Percentiles rank a stretch among this genome's conserved stretches.
phyloP scores from a whole-genome alignment of 2,113 vertebrate genomes.

The Centropus bengalensis region DNA sequence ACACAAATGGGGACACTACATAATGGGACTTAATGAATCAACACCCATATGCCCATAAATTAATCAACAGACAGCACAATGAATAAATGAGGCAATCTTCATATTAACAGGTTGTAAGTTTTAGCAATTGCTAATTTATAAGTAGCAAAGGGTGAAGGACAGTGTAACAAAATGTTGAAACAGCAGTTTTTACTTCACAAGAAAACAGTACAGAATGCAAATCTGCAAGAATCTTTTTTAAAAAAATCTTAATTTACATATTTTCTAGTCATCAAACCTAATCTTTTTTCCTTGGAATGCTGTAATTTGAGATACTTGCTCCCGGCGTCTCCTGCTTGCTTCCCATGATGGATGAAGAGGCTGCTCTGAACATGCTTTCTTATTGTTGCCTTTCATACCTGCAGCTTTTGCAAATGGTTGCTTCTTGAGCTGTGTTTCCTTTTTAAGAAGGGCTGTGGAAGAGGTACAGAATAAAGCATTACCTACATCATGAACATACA shows the following conservation, averaged over 20 bases:
- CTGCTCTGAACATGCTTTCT: constrained; percentile 65
- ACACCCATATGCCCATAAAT: neutral
- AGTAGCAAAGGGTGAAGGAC: neutral
- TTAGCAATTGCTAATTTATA: neutral
- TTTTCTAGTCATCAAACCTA: constrained; percentile 85
- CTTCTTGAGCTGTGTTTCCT: constrained; percentile 43
- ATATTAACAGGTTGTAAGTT: neutral
- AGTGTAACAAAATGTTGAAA: neutral
- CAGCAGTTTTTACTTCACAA: neutral
- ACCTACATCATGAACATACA: neutral
- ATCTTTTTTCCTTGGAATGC: constrained; percentile 96
- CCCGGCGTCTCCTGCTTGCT: constrained; percentile 90
- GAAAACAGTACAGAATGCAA: neutral
- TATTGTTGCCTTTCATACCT: neutral
- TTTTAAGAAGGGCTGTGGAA: constrained; percentile 68
- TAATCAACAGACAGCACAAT: neutral
- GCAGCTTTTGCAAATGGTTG: constrained; percentile 42
- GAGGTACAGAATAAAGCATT: neutral
- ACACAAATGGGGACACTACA: neutral
- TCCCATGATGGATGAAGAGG: constrained; percentile 97
- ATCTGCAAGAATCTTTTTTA: neutral
- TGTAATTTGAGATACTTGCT: constrained; percentile 88
- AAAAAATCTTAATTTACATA: neutral
- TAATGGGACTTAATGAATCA: neutral
- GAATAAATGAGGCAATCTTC: neutral